These are phyloP conservation scores for Sciurus vulgaris DNA, from an alignment of 2,797 vertebrate genomes.

Conservation along the genomic window DNA sequence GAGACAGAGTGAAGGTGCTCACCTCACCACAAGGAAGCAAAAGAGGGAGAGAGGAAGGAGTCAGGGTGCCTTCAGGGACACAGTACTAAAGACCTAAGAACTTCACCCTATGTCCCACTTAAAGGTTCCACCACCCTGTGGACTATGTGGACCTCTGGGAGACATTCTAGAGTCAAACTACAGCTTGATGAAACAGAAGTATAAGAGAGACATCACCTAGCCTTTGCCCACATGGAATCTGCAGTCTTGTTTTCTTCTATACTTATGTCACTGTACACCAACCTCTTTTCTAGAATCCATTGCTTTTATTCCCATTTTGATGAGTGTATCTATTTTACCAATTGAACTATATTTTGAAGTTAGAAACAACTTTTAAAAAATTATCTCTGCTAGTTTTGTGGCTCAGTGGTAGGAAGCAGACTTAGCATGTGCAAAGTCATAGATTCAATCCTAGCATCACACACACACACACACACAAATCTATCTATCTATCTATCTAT, in stretches of 20 bases:
- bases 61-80: background rate
- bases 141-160: background rate
- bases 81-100: too few species aligned
- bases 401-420: background rate
- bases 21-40: background rate
- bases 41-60: background rate
- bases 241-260: background rate
- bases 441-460: background rate
- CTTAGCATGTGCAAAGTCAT: background rate
- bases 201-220: background rate
- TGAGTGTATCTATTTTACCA: background rate
- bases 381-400: background rate
- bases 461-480: too few species aligned
- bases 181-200: background rate
- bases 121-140: background rate
- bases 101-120: background rate
- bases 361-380: background rate
- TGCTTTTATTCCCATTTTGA: background rate
- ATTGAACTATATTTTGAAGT: background rate
- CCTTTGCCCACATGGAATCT: background rate
- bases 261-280: rapidly evolving
- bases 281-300: background rate
- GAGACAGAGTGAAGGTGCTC: background rate
- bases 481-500: too few species aligned
- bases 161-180: background rate